Base-by-base conservation (phyloP, 2,888 invertebrate genomes). In the Mimas tiliae region DNA sequence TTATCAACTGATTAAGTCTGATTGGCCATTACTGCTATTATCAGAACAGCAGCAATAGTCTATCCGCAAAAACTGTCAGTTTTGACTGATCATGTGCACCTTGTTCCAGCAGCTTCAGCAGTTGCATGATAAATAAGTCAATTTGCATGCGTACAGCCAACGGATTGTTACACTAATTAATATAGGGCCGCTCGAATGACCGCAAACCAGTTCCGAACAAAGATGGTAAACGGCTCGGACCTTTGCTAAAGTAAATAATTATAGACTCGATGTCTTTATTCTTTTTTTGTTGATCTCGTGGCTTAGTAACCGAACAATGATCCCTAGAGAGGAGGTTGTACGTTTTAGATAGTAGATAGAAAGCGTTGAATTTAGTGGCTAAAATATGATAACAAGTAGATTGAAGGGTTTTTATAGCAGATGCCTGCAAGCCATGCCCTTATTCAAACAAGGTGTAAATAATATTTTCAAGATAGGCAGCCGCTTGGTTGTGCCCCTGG, bases 181-280 rank as follows among this genome's bases (percentile, higher is more conserved):
- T 58, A 58, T 58, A 58, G 42, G 19, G 12, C 38, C 19, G 38
- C 11, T 38, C 19, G 19, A 42, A 53, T 53, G 53, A 53, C 53
- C 53, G 19, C 38, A 19, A 58, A 58, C 58, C 42, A 19, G 58
- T 58, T 58, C 42, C 42, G 19, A 58, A 58, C 58, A 42, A 58
- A 58, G 58, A 42, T 42, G 58, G 38, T 42, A 58, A 58, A 19
- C 42, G 38, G 19, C 4, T 34, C 12, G 38, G 6, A 58, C 38
- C 7, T n/a, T 16, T n/a, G 58, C 58, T 58, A 42, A 38, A 58
- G 58, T 42, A 58, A 58, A 58, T 58, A 58, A 58, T 58, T 58
- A 58, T 58, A 38, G 58, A 48, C 48, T n/a, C 33, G 53, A 55
- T n/a, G 55, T 55, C 34, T 55, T 38, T 55, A 55, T 55, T 11